phyloP scores from a whole-genome alignment of 1,140 invertebrate species.

The Oedothorax gibbosus region DNA sequence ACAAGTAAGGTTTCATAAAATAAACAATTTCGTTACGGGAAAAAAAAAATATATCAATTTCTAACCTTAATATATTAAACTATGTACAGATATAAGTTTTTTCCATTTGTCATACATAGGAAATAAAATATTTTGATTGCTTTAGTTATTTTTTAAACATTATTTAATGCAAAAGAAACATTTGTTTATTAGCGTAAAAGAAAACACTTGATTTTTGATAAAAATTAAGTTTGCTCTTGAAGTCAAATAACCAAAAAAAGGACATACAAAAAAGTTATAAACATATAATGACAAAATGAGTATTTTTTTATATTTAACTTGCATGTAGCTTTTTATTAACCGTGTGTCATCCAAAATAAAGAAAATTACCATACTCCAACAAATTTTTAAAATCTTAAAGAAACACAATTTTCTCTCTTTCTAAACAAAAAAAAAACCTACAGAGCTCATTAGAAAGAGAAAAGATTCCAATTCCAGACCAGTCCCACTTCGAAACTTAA shows the following conservation, averaged over 20 bases:
- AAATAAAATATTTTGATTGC: neutral
- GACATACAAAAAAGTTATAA: too few species aligned
- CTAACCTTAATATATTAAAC: neutral
- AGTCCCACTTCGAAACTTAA: slow-evolving; percentile 9
- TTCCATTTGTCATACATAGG: neutral
- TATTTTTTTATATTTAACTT: too few species aligned
- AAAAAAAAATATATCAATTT: neutral
- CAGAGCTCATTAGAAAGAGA: neutral
- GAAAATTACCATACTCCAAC: too few species aligned
- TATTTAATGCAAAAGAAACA: neutral
- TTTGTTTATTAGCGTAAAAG: neutral
- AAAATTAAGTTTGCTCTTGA: too few species aligned
- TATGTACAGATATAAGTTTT: neutral
- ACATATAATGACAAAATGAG: too few species aligned
- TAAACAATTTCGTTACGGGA: neutral
- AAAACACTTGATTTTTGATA: too few species aligned
- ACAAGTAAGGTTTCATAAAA: neutral
- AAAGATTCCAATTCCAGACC: neutral
- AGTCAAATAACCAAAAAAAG: too few species aligned
- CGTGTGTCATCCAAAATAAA: too few species aligned
- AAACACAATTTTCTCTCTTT: neutral
- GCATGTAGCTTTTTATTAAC: too few species aligned
- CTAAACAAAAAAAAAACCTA: neutral
- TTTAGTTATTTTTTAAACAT: neutral
- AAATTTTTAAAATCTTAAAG: neutral